Conservation (phyloP, 2,113 vertebrate genomes). For the Chamaea fasciata region DNA sequence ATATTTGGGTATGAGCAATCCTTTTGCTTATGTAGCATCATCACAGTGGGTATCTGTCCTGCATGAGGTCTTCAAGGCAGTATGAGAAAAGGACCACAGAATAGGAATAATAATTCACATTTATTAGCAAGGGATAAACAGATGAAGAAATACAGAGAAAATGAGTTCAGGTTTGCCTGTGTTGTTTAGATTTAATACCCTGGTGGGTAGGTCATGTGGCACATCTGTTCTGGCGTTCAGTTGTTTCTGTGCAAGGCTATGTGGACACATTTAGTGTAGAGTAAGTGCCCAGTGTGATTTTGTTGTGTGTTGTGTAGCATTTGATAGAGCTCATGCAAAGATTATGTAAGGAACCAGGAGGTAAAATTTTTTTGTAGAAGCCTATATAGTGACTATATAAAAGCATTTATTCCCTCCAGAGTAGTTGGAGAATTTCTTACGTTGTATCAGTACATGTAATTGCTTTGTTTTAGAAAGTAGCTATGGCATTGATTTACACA, state of each 20-base stretch:
- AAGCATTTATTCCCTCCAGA: not conserved
- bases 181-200: not conserved
- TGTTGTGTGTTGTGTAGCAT: not conserved
- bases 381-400: not conserved
- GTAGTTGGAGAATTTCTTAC: not conserved
- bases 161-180: not conserved
- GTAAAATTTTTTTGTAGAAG: not conserved
- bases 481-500: not conserved
- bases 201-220: not conserved
- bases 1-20: not conserved
- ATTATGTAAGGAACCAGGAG: not conserved
- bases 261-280: not conserved
- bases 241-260: not conserved
- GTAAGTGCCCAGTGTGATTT: not conserved
- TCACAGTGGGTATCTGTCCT: not conserved
- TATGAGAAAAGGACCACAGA: not conserved
- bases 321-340: not conserved
- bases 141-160: not conserved
- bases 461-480: not conserved
- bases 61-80: not conserved
- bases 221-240: not conserved
- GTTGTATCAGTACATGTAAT: not conserved
- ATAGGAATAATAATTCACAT: not conserved
- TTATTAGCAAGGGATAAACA: not conserved
- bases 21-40: not conserved